A percentile compares a stretch with the other conserved stretches of the same genome.
Conservation (phyloP, 1,140 invertebrate species). For the Phymorhynchus buccinoides region DNA sequence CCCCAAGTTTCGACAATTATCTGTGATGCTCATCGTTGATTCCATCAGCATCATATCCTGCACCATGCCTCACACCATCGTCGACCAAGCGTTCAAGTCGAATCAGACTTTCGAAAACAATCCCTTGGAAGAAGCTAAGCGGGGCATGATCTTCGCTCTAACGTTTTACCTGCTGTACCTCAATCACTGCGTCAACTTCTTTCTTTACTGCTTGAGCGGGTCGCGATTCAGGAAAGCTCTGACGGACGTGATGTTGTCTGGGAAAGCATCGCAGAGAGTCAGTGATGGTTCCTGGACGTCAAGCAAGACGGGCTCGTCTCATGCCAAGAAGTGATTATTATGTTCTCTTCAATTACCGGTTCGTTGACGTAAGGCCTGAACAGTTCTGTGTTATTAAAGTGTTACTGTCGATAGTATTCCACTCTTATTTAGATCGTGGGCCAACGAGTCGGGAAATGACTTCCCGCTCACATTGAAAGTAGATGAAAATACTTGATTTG, state of each 20-base stretch:
- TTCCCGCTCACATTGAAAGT: too few species aligned
- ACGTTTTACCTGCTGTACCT: constrained; percentile 61
- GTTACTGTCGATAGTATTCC: too few species aligned
- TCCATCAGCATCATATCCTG: constrained; percentile 58
- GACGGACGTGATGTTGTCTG: not conserved
- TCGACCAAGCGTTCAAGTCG: constrained; percentile 43
- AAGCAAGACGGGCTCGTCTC: too few species aligned
- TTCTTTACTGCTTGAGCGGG: constrained; percentile 62
- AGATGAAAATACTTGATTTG: too few species aligned
- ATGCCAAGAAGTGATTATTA: too few species aligned
- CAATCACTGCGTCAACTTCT: constrained; percentile 62
- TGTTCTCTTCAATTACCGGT: too few species aligned
- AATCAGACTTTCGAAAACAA: constrained; percentile 8
- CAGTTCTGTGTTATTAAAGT: too few species aligned
- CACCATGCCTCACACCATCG: constrained; percentile 54
- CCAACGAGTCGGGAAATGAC: too few species aligned
- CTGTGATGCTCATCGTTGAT: constrained; percentile 60
- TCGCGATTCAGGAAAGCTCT: constrained; percentile 55
- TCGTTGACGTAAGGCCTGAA: too few species aligned
- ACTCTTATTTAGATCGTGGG: too few species aligned
- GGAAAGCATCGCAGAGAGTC: too few species aligned
- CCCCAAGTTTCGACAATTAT: constrained; percentile 52
- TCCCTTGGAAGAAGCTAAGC: not conserved
- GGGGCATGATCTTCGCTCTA: constrained; percentile 50
- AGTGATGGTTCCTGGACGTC: too few species aligned